These are phyloP conservation scores for Drosophila mayri DNA, from an alignment of 1,140 invertebrate species.

Conservation along the genomic window DNA sequence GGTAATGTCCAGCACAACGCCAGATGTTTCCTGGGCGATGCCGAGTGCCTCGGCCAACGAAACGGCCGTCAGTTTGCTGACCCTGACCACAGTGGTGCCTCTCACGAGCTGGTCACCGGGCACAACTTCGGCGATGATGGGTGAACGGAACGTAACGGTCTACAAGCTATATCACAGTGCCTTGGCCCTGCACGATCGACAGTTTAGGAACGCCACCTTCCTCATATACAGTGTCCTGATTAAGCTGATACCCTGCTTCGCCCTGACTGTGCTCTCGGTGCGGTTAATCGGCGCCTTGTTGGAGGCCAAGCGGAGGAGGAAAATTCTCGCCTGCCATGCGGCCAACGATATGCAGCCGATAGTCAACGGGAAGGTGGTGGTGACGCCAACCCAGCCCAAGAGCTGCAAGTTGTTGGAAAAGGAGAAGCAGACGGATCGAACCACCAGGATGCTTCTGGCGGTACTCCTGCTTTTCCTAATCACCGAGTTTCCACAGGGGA, in stretches of 20 bases:
- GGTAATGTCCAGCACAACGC: slow-evolving; percentile 71
- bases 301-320: slow-evolving; percentile 90
- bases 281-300: slow-evolving; percentile 91
- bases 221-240: slow-evolving; percentile 94
- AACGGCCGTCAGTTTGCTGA: slow-evolving; percentile 22
- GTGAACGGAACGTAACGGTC: slow-evolving; percentile 72
- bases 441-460: slow-evolving; percentile 96
- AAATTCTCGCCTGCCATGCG: slow-evolving; percentile 87
- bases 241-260: slow-evolving; percentile 93
- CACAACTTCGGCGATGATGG: background rate
- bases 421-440: slow-evolving; percentile 93
- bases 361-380: slow-evolving; percentile 78
- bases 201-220: slow-evolving; percentile 88
- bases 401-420: slow-evolving; percentile 86
- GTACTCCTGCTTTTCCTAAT: slow-evolving; percentile 95
- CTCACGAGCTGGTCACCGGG: slow-evolving; percentile 20
- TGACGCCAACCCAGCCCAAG: slow-evolving; percentile 81
- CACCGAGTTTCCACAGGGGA: slow-evolving; percentile 94
- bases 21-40: slow-evolving; percentile 49
- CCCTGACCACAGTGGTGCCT: slow-evolving; percentile 37
- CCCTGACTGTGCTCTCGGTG: slow-evolving; percentile 92
- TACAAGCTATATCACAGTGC: slow-evolving; percentile 68
- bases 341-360: slow-evolving; percentile 86
- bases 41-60: slow-evolving; percentile 18
- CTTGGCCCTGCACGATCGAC: slow-evolving; percentile 70